Evolutionary conservation across 2,888 invertebrate genomes (phyloP).

Genomic region (Anoncus sp.): DNA sequence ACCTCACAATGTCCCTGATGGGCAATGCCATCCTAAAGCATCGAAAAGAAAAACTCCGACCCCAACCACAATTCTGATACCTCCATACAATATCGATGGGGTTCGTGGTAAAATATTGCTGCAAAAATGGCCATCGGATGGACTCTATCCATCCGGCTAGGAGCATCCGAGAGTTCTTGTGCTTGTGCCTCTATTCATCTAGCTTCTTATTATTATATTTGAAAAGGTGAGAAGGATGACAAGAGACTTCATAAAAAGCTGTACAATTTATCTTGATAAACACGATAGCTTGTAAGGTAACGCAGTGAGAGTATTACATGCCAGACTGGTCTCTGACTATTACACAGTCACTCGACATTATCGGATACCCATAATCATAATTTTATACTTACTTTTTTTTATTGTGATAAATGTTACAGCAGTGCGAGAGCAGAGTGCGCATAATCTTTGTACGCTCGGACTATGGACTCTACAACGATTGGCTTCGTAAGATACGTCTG

Average conservation of each 20-base stretch:
- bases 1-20: conserved; percentile 79
- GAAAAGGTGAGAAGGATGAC: conserved; percentile 43
- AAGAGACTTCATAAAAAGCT: conserved; percentile 38
- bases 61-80: conserved; percentile 45
- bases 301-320: conserved; percentile 15
- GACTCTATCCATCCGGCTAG: conserved; percentile 56
- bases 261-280: conserved; percentile 49
- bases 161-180: conserved; percentile 32
- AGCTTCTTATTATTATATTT: conserved; percentile 46
- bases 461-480: not conserved
- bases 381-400: conserved; percentile 36
- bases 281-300: conserved; percentile 11
- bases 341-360: conserved; percentile 44
- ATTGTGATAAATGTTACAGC: conserved; percentile 19
- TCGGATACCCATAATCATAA: conserved; percentile 33
- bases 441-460: not conserved
- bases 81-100: conserved; percentile 47
- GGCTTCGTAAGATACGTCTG: not conserved
- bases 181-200: conserved; percentile 46
- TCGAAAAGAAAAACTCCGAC: conserved; percentile 51
- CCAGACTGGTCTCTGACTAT: conserved; percentile 43
- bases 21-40: conserved; percentile 79
- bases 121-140: conserved; percentile 75
- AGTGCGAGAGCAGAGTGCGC: not conserved
- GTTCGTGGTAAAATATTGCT: conserved; percentile 77